phyloP scores from a whole-genome alignment of 2,797 vertebrate species.

The Propithecus deckenii region DNA sequence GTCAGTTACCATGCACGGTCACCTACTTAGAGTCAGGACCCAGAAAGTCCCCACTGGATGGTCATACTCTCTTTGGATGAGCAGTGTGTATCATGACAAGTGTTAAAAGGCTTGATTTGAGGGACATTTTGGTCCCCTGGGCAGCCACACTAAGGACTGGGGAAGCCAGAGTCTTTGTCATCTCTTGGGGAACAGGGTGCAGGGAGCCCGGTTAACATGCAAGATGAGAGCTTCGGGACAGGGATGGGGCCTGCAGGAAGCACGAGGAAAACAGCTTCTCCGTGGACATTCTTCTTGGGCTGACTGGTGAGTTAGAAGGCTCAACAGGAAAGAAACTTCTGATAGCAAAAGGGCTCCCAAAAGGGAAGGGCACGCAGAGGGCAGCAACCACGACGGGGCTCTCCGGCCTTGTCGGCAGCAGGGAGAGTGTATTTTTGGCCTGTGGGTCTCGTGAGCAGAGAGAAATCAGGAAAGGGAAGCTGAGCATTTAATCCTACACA shows the following conservation, averaged over 20 bases:
- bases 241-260: background rate
- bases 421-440: conserved; percentile 67
- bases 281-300: background rate
- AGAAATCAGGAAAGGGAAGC: conserved; percentile 76
- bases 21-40: background rate
- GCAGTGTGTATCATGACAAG: background rate
- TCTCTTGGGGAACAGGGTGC: background rate
- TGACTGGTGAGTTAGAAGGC: conserved; percentile 30
- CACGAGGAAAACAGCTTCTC: background rate
- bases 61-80: background rate
- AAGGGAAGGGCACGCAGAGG: conserved; percentile 65
- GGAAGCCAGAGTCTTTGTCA: background rate
- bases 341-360: conserved; percentile 63
- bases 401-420: background rate
- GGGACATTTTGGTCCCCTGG: background rate
- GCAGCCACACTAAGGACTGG: background rate
- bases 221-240: conserved; percentile 30
- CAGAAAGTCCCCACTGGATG: background rate
- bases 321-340: conserved; percentile 68
- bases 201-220: background rate
- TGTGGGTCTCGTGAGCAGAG: conserved; percentile 35
- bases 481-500: conserved; percentile 49
- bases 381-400: conserved; percentile 6
- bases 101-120: background rate
- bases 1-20: background rate